Conservation (phyloP, 2,888 invertebrate species). For the Fragum sueziense region DNA sequence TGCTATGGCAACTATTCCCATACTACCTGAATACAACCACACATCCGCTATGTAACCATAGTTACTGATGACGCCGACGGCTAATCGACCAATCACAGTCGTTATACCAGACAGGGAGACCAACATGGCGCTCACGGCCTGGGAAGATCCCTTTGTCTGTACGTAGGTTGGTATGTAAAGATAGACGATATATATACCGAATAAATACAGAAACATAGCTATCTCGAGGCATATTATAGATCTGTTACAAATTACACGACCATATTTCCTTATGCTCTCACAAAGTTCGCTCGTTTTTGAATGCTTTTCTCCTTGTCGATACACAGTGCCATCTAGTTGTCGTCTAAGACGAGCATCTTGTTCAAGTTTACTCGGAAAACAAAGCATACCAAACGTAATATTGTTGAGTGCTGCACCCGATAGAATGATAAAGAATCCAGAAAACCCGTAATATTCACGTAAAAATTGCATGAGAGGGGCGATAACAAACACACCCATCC, state of each 20-base stretch:
- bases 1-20: slow-evolving; percentile 37
- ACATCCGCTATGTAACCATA: slow-evolving; percentile 30
- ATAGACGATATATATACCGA: slow-evolving; percentile 41
- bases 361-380: slow-evolving; percentile 50
- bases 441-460: slow-evolving; percentile 43
- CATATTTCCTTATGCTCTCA: slow-evolving; percentile 9
- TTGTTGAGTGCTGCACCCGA: slow-evolving; percentile 38
- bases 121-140: slow-evolving; percentile 33
- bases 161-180: slow-evolving; percentile 43
- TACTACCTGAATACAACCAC: slow-evolving; percentile 39
- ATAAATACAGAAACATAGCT: slow-evolving; percentile 32
- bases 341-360: slow-evolving; percentile 21
- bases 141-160: slow-evolving; percentile 35
- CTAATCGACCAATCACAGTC: slow-evolving; percentile 32
- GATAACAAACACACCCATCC: slow-evolving; percentile 46
- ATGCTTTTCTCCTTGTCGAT: neutral
- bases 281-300: neutral
- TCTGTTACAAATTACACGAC: slow-evolving; percentile 30
- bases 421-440: slow-evolving; percentile 50
- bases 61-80: slow-evolving; percentile 40
- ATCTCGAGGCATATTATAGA: slow-evolving; percentile 30
- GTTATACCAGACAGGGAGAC: slow-evolving; percentile 41
- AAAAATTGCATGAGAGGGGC: slow-evolving; percentile 47
- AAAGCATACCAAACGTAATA: slow-evolving; percentile 44
- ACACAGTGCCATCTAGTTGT: neutral